Conservation (phyloP, 92 coral and sea anemone genomes). For the Epizoanthus scotinus region DNA sequence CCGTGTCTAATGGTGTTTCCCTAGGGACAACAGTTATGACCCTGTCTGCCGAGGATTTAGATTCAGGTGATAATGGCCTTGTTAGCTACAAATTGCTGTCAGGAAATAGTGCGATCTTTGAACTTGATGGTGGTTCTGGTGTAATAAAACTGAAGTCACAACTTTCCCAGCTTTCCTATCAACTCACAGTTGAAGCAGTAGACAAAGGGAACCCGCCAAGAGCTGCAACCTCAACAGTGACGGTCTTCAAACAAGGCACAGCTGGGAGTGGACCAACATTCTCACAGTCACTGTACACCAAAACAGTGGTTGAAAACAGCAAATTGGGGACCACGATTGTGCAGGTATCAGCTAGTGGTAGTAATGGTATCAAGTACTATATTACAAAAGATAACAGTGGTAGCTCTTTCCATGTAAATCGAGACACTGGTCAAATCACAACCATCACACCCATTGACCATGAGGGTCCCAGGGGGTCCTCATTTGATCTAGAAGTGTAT, state of each 20-base stretch:
- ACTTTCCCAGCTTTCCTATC: conserved; percentile 50
- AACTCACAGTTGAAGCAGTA: conserved; percentile 57
- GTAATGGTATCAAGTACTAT: conserved; percentile 66
- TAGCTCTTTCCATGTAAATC: conserved; percentile 63
- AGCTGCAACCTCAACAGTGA: conserved; percentile 46
- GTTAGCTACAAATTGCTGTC: conserved; percentile 59
- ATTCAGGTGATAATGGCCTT: conserved; percentile 65
- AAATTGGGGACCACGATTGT: conserved; percentile 60
- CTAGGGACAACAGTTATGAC: conserved; percentile 56
- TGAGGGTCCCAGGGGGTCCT: conserved; percentile 58
- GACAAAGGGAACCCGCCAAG: conserved; percentile 71
- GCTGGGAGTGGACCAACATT: conserved; percentile 71
- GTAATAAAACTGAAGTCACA: conserved; percentile 40
- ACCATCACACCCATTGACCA: conserved; percentile 68
- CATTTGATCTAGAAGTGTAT: conserved; percentile 65
- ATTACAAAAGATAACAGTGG: conserved; percentile 84
- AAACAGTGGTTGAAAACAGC: conserved; percentile 66
- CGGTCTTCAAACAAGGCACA: conserved; percentile 68
- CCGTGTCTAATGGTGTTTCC: conserved; percentile 35
- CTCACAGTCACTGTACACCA: conserved; percentile 52
- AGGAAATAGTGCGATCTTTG: conserved; percentile 54
- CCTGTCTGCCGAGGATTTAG: conserved; percentile 78
- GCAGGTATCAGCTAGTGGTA: conserved; percentile 63
- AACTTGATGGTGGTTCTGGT: conserved; percentile 60
- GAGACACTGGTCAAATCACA: conserved; percentile 67